Evolutionary conservation across 2,797 vertebrate genomes (phyloP), one percentile per base, ranked within the genome.

Genomic region (Anolis apletophallus): DNA sequence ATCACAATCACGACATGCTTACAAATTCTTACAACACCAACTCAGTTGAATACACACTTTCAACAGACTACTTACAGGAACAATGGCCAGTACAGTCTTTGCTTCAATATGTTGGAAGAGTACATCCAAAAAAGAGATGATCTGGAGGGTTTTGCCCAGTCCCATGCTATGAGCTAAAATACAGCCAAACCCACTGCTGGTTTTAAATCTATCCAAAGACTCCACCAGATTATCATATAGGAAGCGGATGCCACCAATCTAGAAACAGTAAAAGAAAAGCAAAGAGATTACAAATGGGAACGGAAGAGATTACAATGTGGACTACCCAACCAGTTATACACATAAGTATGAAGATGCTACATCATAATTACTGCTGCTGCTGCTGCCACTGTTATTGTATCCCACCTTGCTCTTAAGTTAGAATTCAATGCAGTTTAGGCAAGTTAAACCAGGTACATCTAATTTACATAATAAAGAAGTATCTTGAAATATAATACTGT

Each of bases 101-200:
- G 99, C 98, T 90, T 98, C 97, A 0, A 98, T 99, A 94, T 99
- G 98, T 89, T 94, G 97, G 94, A 99, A 97, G 81, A 99, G 97
- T 92, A 99, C 97, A 91, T 99, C 99, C 54, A 99, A 94, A 94
- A 99, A 99, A 93, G 99, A 99, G 96, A 99, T 99, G 95, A 99
- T 98, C 95, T 99, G 99, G 87, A 99, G 96, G 21, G 99, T 99
- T 95, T 99, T 99, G 81, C 99, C 99, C 89, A 99, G 93, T 46
- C 99, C 99, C 99, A 99, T 99, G 94, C 99, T 99, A 95, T 99
- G 99, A 85, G 99, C 99, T 75, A 99, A 97, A 94, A 99, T 99
- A 95, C 99, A 99, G 91, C 99, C 99, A 92, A 99, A 99, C 50
- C 99, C 99, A 93, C 98, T 98, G 95, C 98, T 99, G 94, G 96